Percentiles rank a stretch among this genome's conserved stretches.
Evolutionary conservation across 2,888 invertebrate genomes (phyloP).

Genomic region (Aricia artaxerxes): DNA sequence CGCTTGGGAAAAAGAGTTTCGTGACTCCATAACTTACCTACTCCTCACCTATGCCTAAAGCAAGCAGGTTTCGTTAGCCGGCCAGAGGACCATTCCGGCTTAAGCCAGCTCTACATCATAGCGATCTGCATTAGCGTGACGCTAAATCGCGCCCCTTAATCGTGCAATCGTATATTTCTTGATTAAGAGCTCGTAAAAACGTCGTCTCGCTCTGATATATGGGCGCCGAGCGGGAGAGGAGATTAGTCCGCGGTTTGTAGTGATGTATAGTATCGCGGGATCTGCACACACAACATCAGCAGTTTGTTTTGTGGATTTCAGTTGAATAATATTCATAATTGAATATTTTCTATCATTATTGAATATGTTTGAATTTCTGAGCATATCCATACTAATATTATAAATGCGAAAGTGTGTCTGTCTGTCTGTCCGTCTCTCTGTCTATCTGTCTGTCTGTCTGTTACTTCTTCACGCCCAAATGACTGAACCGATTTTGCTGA

Average conservation of each 20-base stretch:
- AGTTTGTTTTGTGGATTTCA: neutral
- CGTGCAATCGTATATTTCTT: conserved; percentile 75
- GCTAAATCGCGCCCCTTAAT: conserved; percentile 70
- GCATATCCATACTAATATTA: no score
- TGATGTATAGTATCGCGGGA: conserved; percentile 39
- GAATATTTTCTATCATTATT: no score
- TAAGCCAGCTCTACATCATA: conserved; percentile 40
- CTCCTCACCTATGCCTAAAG: neutral
- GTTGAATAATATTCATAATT: neutral
- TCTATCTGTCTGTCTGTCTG: no score
- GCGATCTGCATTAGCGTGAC: conserved; percentile 69
- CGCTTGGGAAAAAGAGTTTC: no score
- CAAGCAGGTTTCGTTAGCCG: neutral
- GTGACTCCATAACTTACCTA: no score
- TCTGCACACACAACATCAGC: conserved; percentile 14
- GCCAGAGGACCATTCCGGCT: neutral
- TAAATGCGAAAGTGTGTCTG: no score
- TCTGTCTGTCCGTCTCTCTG: no score
- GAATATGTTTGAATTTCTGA: no score
- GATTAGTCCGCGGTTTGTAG: conserved; percentile 46
- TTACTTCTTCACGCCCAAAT: no score
- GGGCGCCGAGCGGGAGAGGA: conserved; percentile 56
- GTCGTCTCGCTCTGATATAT: conserved; percentile 71
- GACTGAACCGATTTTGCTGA: no score
- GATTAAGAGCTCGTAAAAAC: conserved; percentile 70